phyloP scores from a whole-genome alignment of 92 coral and sea anemone genomes.

The Micromussa lordhowensis region DNA sequence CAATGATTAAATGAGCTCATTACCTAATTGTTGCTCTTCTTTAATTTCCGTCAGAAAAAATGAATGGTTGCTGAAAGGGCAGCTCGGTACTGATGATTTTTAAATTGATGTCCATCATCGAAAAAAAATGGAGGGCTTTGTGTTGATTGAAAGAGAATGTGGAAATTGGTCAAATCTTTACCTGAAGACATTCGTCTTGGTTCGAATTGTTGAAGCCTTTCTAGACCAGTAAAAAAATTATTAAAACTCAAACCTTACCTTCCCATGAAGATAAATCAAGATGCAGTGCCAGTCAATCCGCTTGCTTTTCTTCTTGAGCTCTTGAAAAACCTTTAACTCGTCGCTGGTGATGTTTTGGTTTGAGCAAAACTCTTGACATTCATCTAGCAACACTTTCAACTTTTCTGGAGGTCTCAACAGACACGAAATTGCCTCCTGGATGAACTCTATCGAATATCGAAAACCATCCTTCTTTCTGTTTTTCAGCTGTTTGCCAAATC shows the following conservation, averaged over 20 bases:
- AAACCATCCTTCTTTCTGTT: constrained; percentile 2
- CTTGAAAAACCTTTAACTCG: background rate
- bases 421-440: background rate
- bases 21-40: background rate
- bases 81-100: too few species aligned
- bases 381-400: background rate
- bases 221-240: too few species aligned
- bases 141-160: too few species aligned
- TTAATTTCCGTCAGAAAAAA: too few species aligned
- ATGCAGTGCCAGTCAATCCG: constrained; percentile 21
- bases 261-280: constrained; percentile 11
- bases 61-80: too few species aligned
- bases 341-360: background rate
- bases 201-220: too few species aligned
- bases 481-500: background rate
- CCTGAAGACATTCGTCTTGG: too few species aligned
- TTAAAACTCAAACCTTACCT: background rate
- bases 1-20: background rate
- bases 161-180: too few species aligned
- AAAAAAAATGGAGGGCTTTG: too few species aligned
- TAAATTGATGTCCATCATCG: too few species aligned
- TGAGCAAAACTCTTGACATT: background rate
- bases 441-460: constrained; percentile 30
- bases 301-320: background rate
- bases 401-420: constrained; percentile 3